Percentiles rank a stretch among this genome's conserved stretches.
These are phyloP conservation scores for Sepioteuthis lessoniana DNA, from an alignment of 2,888 invertebrate species.

Conservation along the genomic window DNA sequence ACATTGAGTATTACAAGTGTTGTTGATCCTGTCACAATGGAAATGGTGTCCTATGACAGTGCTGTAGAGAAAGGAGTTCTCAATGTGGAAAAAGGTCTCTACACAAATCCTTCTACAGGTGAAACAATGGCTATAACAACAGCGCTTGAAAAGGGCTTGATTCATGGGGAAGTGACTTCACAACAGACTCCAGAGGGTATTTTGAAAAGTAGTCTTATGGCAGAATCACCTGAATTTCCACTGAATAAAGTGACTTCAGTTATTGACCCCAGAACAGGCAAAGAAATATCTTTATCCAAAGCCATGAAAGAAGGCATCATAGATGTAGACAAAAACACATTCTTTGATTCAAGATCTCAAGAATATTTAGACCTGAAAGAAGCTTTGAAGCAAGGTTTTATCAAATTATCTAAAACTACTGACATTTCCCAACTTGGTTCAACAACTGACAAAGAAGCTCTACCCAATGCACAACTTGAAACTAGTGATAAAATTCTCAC, in stretches of 20 bases:
- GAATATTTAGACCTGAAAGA: conserved; percentile 86
- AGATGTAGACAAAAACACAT: conserved; percentile 80
- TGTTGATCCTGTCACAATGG: conserved; percentile 81
- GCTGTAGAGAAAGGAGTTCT: conserved; percentile 92
- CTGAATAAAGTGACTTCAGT: conserved; percentile 75
- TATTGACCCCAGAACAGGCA: conserved; percentile 84
- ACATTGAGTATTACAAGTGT: conserved; percentile 77
- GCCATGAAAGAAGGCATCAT: conserved; percentile 71
- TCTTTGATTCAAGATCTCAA: conserved; percentile 88
- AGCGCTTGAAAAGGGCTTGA: conserved; percentile 86
- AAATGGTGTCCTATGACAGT: conserved; percentile 88
- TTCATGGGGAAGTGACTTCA: conserved; percentile 77
- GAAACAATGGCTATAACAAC: conserved; percentile 85
- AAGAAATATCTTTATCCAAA: conserved; percentile 65
- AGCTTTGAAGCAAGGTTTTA: conserved; percentile 85
- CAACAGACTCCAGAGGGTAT: conserved; percentile 64
- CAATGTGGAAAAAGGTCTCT: conserved; percentile 81
- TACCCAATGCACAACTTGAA: conserved; percentile 55
- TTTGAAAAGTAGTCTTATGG: conserved; percentile 64
- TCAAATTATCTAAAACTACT: conserved; percentile 67
- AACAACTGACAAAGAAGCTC: conserved; percentile 59
- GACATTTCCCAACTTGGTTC: conserved; percentile 60
- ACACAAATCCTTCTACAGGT: conserved; percentile 84
- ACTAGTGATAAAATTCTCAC: conserved; percentile 54
- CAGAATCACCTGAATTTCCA: conserved; percentile 62